Conservation (phyloP, 2,797 vertebrate species). For the Pipistrellus pipistrellus region DNA sequence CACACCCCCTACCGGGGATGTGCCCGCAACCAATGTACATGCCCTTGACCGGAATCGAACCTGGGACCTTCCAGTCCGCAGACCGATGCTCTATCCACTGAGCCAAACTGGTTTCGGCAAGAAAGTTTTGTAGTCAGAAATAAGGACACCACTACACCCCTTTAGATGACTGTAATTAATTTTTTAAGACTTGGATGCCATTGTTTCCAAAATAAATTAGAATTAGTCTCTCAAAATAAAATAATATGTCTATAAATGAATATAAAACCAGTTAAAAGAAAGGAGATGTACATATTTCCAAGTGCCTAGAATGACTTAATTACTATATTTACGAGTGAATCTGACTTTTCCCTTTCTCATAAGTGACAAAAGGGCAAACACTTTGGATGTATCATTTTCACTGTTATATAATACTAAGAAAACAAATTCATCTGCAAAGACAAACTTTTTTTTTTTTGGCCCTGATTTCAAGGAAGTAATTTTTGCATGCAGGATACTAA, state of each 20-base stretch:
- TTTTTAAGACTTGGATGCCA: constrained; percentile 15
- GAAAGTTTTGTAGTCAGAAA: constrained; percentile 14
- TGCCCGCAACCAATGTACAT: no score
- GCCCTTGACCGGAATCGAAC: no score
- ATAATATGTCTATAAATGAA: constrained; percentile 34
- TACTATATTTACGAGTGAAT: constrained; percentile 36
- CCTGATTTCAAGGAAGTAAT: constrained; percentile 52
- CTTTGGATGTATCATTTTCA: constrained; percentile 48
- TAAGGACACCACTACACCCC: background rate
- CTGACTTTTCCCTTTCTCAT: constrained; percentile 44
- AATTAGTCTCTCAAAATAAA: constrained; percentile 25
- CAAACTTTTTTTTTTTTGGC: constrained; percentile 52
- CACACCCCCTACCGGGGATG: no score
- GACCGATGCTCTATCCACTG: no score
- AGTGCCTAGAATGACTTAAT: constrained; percentile 11
- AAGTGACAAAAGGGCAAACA: constrained; percentile 34
- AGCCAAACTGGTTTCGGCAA: background rate
- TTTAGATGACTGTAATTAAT: constrained; percentile 6
- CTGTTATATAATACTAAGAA: constrained; percentile 64
- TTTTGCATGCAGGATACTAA: constrained; percentile 57
- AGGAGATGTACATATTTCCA: constrained; percentile 10
- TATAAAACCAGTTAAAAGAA: constrained; percentile 54
- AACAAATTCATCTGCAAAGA: constrained; percentile 46
- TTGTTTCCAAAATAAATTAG: constrained; percentile 66
- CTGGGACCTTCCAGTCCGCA: no score